Evolutionary conservation across 2,113 vertebrate species (phyloP).

Genomic region (Diphyllodes magnificus): DNA sequence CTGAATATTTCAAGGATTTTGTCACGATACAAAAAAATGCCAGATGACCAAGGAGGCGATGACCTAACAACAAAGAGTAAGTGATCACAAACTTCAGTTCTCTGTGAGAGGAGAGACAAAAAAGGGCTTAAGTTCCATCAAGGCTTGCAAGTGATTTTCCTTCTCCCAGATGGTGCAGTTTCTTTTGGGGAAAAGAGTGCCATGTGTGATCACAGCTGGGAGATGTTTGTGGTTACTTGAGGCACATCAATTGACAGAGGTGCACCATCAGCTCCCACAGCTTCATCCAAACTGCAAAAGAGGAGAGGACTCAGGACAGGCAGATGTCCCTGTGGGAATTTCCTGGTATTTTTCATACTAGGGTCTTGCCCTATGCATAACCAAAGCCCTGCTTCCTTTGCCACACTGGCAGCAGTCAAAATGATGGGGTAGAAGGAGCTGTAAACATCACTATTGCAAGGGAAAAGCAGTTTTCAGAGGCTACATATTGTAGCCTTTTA

Average conservation of each 20-base stretch:
- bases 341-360: background rate
- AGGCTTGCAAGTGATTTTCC: background rate
- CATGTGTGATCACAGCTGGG: background rate
- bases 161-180: background rate
- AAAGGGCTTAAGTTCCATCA: background rate
- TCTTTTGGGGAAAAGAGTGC: background rate
- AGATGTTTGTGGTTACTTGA: background rate
- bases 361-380: background rate
- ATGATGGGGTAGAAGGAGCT: background rate
- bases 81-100: background rate
- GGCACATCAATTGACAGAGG: background rate
- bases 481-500: background rate
- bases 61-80: background rate
- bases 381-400: background rate
- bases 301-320: background rate
- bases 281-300: background rate
- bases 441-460: background rate
- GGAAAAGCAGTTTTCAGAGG: background rate
- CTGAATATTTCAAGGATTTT: background rate
- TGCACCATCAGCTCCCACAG: background rate
- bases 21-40: background rate
- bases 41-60: background rate
- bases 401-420: background rate
- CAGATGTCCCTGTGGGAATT: background rate
- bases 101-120: background rate